Evolutionary conservation across 1,140 invertebrate genomes (phyloP), one percentile per base, ranked within the genome.

Genomic region (Drosophila subpulchrella): DNA sequence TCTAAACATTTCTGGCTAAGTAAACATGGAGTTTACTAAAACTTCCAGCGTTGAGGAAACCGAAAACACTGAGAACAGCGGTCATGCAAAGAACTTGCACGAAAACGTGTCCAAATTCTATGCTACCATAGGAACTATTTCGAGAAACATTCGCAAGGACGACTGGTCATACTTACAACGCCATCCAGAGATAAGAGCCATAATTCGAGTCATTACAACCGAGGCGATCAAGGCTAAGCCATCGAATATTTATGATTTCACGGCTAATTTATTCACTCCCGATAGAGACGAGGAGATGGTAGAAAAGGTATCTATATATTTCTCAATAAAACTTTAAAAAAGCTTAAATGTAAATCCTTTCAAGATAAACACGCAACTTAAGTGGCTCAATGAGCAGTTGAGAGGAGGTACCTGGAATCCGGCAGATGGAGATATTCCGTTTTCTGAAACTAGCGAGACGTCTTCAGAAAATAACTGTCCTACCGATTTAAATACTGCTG

Each of bases 351-450:
- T 3, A 4, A 44, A 11, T 46, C 8, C 55, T 38, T 39, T 6
- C 6, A 32, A 83, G 81, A 82, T 84, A 11, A 84, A 84, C n/a
- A 75, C 70, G 7, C 81, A 84, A 62, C 47, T 84, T 6, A 68
- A 46, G 38, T 82, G 75, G 79, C 20, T 84, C 0, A 65, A 66
- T 17, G 20, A 41, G 2, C 71, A 82, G 48, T 8, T 63, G 3
- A 60, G 47, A 38, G 38, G 20, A 0, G 66, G 66, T 0, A 10
- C 20, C 0, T 83, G 75, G 67, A 46, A 51, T 3, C 27, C 61
- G 4, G 47, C 56, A 2, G 75, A 84, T 8, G 75, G 80, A 2
- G 12, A n/a, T 8, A 15, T 39, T 8, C 8, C n/a, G 0, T 84
- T 84, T 48, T 1, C 62, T 0, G 50, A 42, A 3, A 65, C 50